Evolutionary conservation across 2,888 invertebrate genomes (phyloP).

Genomic region (Chrysolina oricalcia): DNA sequence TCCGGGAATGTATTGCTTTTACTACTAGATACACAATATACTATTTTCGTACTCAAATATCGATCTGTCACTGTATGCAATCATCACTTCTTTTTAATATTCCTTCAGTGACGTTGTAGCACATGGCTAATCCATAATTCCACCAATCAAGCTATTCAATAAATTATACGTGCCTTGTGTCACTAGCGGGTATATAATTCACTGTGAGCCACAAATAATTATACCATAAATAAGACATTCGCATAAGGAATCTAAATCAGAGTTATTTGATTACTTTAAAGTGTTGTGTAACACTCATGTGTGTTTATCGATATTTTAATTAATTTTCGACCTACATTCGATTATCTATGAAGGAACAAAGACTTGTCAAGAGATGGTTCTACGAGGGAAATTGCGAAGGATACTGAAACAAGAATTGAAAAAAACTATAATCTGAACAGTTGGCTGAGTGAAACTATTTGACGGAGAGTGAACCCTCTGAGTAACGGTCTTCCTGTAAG

Average conservation of each 20-base stretch:
- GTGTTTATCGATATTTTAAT: constrained; percentile 25
- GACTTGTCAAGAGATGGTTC: not conserved
- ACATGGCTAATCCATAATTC: constrained; percentile 14
- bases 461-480: too few relatives aligned
- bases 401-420: too few relatives aligned
- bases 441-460: too few relatives aligned
- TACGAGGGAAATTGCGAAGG: too few relatives aligned
- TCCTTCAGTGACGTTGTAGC: not conserved
- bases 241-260: constrained; percentile 38
- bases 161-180: not conserved
- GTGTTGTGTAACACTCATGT: not conserved
- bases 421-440: too few relatives aligned
- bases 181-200: not conserved
- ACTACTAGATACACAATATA: too few relatives aligned
- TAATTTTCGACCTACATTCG: constrained; percentile 36
- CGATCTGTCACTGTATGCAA: too few relatives aligned
- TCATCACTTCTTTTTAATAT: not conserved
- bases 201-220: constrained; percentile 5
- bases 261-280: constrained; percentile 34
- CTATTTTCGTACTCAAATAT: too few relatives aligned
- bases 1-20: too few relatives aligned
- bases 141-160: not conserved
- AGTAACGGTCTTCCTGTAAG: too few relatives aligned
- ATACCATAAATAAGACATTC: constrained; percentile 25
- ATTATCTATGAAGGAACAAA: not conserved